Percentiles rank a stretch among this genome's conserved stretches.
Conservation (phyloP, 2,797 vertebrate genomes). For the Megalops cyprinoides region DNA sequence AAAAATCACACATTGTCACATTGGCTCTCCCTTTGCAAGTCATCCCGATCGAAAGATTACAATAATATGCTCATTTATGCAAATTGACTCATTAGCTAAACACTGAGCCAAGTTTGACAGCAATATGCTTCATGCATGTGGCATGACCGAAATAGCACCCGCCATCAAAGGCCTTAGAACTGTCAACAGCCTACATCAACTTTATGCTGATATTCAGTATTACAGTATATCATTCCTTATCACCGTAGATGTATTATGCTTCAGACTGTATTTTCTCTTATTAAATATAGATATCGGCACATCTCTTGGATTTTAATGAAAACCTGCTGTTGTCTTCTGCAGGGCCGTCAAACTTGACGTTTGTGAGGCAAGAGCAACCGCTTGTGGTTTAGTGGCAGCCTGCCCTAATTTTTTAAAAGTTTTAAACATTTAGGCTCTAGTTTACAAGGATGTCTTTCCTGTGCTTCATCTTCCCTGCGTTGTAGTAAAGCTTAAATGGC, state of each 20-base stretch:
- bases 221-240: not conserved
- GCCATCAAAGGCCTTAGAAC: constrained; percentile 51
- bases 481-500: no score
- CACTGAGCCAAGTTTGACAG: not conserved
- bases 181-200: constrained; percentile 43
- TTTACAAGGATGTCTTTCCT: no score
- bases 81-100: constrained; percentile 11
- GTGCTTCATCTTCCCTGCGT: no score
- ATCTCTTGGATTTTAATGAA: no score
- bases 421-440: not conserved
- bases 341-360: not conserved
- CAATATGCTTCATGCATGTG: constrained; percentile 45
- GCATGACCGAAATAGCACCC: constrained; percentile 52
- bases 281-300: no score
- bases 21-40: not conserved
- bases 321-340: not conserved
- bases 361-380: not conserved
- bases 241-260: no score
- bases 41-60: not conserved
- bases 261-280: not conserved
- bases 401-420: not conserved
- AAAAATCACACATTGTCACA: not conserved
- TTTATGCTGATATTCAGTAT: constrained; percentile 38
- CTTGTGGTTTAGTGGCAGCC: not conserved
- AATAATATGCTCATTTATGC: not conserved